These are phyloP conservation scores for Thymallus thymallus DNA, from an alignment of 2,113 vertebrate species.

Conservation along the genomic window DNA sequence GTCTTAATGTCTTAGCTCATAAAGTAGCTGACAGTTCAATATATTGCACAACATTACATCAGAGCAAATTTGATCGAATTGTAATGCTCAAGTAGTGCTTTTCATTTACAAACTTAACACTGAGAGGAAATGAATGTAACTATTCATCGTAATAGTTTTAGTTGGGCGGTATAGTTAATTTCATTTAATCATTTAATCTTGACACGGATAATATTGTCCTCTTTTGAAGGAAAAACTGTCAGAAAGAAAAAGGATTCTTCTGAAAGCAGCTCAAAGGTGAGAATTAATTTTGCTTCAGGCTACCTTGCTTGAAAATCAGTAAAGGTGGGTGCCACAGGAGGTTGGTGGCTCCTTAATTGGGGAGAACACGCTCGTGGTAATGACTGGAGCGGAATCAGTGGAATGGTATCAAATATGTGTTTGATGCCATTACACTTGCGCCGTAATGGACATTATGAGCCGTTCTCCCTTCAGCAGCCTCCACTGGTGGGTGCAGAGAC, in stretches of 20 bases:
- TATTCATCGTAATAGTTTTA: neutral
- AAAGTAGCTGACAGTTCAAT: neutral
- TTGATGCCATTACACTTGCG: too few relatives aligned
- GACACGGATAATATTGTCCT: neutral
- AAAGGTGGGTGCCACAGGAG: too few relatives aligned
- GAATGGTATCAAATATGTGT: too few relatives aligned
- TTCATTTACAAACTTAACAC: neutral
- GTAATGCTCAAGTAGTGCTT: neutral
- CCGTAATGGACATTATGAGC: too few relatives aligned
- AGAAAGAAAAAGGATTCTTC: constrained; percentile 73
- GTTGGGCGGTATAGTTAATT: neutral
- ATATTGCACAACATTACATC: neutral
- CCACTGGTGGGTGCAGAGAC: too few relatives aligned
- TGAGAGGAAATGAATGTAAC: neutral
- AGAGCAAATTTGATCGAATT: neutral
- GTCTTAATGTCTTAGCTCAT: neutral
- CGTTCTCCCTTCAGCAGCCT: too few relatives aligned
- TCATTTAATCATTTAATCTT: neutral
- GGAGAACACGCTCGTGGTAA: too few relatives aligned
- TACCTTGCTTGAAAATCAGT: neutral
- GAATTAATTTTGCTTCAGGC: neutral
- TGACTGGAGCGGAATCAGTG: too few relatives aligned
- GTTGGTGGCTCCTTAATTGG: too few relatives aligned
- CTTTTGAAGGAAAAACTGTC: constrained; percentile 78
- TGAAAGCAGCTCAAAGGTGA: constrained; percentile 83